These are phyloP conservation scores for Uloborus plumipes DNA, from an alignment of 2,888 invertebrate genomes.

Conservation along the genomic window DNA sequence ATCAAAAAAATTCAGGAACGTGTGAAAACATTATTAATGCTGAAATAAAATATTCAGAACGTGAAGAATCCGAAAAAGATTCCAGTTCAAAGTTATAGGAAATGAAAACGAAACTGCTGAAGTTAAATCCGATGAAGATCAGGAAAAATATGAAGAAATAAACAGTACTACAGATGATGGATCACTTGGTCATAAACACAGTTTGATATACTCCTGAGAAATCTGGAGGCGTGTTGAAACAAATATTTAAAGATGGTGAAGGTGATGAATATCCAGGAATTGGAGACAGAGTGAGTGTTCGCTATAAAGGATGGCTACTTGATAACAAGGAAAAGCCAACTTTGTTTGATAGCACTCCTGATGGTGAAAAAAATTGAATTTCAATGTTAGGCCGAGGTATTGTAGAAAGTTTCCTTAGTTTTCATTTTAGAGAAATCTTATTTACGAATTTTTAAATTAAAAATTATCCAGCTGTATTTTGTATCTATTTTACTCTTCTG, in stretches of 20 bases:
- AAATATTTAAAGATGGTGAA: conserved; percentile 81
- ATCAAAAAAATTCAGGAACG: too few relatives aligned
- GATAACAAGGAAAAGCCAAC: conserved; percentile 78
- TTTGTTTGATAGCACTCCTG: conserved; percentile 91
- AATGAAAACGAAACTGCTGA: not conserved
- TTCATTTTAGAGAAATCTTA: conserved; percentile 21
- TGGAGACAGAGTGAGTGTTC: conserved; percentile 82
- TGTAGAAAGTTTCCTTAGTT: conserved; percentile 34
- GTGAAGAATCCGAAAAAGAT: too few relatives aligned
- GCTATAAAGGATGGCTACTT: conserved; percentile 89
- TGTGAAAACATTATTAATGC: too few relatives aligned
- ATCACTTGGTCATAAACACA: not conserved
- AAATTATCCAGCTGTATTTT: too few relatives aligned
- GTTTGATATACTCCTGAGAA: conserved; percentile 78
- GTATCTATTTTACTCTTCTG: too few relatives aligned
- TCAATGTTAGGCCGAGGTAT: conserved; percentile 87
- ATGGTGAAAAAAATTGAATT: conserved; percentile 87
- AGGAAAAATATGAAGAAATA: not conserved
- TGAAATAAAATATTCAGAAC: too few relatives aligned
- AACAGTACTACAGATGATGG: not conserved
- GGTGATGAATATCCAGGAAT: conserved; percentile 80
- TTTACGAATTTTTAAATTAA: not conserved
- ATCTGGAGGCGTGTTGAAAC: conserved; percentile 85
- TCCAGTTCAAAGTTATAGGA: too few relatives aligned
- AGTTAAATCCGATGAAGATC: not conserved